phyloP scores from a whole-genome alignment of 2,113 vertebrate genomes.

The Maccullochella peelii region DNA sequence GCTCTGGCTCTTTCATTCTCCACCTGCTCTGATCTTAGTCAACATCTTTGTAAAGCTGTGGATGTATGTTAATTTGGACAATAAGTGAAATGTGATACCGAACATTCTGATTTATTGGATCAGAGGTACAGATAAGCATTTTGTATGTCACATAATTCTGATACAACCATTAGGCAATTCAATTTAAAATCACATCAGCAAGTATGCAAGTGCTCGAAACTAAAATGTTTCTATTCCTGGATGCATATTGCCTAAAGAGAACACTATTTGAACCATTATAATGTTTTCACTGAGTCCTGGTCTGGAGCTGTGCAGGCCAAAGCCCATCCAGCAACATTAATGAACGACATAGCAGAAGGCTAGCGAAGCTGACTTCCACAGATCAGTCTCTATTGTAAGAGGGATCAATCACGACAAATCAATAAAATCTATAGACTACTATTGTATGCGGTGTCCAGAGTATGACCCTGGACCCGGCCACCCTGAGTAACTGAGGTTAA shows the following conservation, averaged over 20 bases:
- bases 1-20: background rate
- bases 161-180: background rate
- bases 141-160: too few relatives aligned
- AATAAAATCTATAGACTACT: conserved; percentile 53
- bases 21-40: conserved; percentile 20
- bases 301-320: background rate
- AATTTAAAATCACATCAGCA: background rate
- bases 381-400: conserved; percentile 59
- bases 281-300: background rate
- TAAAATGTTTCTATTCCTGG: background rate
- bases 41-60: background rate
- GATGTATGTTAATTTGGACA: background rate
- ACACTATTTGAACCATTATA: background rate
- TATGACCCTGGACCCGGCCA: conserved; percentile 59
- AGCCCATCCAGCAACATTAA: background rate
- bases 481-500: conserved; percentile 52
- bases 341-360: conserved; percentile 43
- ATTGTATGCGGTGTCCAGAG: conserved; percentile 60
- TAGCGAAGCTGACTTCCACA: conserved; percentile 43
- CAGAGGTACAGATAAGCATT: background rate
- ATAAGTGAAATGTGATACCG: background rate
- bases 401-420: conserved; percentile 49
- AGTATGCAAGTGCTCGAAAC: background rate
- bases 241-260: background rate
- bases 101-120: background rate